Percentiles rank a stretch among this genome's conserved stretches.
phyloP scores from a whole-genome alignment of 2,113 vertebrate species.

The Anoura caudifer region DNA sequence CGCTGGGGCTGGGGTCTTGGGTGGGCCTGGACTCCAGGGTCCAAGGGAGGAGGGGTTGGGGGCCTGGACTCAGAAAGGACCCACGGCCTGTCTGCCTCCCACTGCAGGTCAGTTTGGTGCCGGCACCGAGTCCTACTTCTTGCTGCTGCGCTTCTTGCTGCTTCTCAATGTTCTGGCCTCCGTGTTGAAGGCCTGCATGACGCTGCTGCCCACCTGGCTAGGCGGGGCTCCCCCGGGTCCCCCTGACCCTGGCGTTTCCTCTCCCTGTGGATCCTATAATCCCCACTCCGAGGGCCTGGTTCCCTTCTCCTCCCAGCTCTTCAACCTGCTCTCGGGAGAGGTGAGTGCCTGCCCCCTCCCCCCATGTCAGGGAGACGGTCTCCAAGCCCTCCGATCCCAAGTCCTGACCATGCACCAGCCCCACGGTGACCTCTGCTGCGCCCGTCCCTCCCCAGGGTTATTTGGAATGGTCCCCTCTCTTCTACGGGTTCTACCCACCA shows the following conservation, averaged over 20 bases:
- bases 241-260: conserved; percentile 43
- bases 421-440: not conserved
- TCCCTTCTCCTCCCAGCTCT: conserved; percentile 82
- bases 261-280: conserved; percentile 79
- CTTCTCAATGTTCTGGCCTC: conserved; percentile 87
- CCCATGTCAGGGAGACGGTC: no score
- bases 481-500: conserved; percentile 90
- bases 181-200: conserved; percentile 82
- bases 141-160: conserved; percentile 89
- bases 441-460: conserved; percentile 82
- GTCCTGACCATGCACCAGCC: not conserved
- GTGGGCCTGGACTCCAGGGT: not conserved
- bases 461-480: conserved; percentile 89
- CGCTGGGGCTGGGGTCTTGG: not conserved
- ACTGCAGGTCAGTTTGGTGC: conserved; percentile 89
- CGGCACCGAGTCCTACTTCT: conserved; percentile 89
- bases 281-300: conserved; percentile 75
- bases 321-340: conserved; percentile 88
- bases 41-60: not conserved
- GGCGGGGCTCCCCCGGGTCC: not conserved
- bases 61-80: not conserved
- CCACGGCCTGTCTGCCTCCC: not conserved
- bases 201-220: conserved; percentile 73
- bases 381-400: not conserved
- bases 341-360: conserved; percentile 70